Evolutionary conservation across 2,797 vertebrate genomes (phyloP).

Genomic region (Smutsia temminckii): DNA sequence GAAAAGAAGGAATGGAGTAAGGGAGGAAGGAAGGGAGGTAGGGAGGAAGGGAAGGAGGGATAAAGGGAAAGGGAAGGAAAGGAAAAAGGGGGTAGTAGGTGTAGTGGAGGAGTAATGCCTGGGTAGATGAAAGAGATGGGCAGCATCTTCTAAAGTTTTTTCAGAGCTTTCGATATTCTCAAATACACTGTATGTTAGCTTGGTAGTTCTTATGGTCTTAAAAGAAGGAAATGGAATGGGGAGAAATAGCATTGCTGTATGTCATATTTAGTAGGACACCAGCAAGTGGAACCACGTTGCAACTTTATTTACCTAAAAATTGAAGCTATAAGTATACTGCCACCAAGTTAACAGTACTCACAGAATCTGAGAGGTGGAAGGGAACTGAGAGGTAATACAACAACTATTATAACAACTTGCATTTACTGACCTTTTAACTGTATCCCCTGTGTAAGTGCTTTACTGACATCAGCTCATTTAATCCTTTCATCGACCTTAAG

Average conservation of each 20-base stretch:
- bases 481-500: not conserved
- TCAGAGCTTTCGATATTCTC: not conserved
- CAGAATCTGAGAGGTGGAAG: not conserved
- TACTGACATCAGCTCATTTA: not conserved
- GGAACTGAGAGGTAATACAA: not conserved
- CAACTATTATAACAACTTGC: not conserved
- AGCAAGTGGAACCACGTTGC: not conserved
- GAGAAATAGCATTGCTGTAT: not conserved
- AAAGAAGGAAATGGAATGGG: not conserved
- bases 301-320: not conserved
- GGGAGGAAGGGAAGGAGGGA: not conserved
- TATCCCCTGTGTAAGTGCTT: not conserved
- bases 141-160: not conserved
- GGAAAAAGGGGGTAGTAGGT: not conserved
- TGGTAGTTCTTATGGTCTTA: not conserved
- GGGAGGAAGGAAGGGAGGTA: too few relatives aligned
- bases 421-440: not conserved
- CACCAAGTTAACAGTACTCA: not conserved
- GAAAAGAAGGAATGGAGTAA: too few relatives aligned
- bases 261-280: not conserved
- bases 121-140: not conserved
- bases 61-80: too few relatives aligned
- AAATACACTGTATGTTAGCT: not conserved
- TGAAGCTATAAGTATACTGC: not conserved
- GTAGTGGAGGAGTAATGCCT: not conserved